Base-by-base conservation (phyloP, 1,140 invertebrate genomes). In the Psilanteris sp. region DNA sequence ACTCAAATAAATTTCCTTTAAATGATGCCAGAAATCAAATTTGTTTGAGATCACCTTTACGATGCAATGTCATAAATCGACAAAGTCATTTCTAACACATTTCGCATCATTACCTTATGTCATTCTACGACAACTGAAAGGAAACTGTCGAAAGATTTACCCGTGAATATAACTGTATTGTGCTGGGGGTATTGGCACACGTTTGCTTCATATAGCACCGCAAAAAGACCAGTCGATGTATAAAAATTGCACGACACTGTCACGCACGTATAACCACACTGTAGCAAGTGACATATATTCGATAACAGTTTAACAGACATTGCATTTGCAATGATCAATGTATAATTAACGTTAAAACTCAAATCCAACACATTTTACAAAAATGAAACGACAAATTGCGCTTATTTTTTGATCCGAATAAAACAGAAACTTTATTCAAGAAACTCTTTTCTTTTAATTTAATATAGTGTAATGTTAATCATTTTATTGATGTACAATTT, bases 171-270 rank as follows among this genome's bases (percentile, higher is more conserved):
- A 39, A 55, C 39, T 62, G 41, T 41, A 64, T 48, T 55, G 39
- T 55, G 55, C 31, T 48, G 50, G 13, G 31, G 39, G 7, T 44
- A 10, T 27, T 10, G 15, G 14, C 29, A 8, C 27, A 44, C 34
- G 43, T 27, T 32, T 14, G 54, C 22, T 52, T 52, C 27, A 54
- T 61, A 31, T 11, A 59, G 14, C 29, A 13, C 37, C 39, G 29
- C 66, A 71, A 62, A 62, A 71, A 62, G 57, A 9, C 24, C 37
- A 24, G 13, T 36, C 46, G 55, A 71, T 31, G 37, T 54, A 71
- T 71, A 62, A 71, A 64, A 64, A 64, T 72, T 72, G 57, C 57
- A 55, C 57, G 50, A 44, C 15, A 46, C 27, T 57, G 68, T 72
- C 68, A 64, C 57, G 29, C 67, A 50, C 57, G 39, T 41, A 57